phyloP scores from a whole-genome alignment of 2,113 vertebrate species.

The Cercocebus atys region DNA sequence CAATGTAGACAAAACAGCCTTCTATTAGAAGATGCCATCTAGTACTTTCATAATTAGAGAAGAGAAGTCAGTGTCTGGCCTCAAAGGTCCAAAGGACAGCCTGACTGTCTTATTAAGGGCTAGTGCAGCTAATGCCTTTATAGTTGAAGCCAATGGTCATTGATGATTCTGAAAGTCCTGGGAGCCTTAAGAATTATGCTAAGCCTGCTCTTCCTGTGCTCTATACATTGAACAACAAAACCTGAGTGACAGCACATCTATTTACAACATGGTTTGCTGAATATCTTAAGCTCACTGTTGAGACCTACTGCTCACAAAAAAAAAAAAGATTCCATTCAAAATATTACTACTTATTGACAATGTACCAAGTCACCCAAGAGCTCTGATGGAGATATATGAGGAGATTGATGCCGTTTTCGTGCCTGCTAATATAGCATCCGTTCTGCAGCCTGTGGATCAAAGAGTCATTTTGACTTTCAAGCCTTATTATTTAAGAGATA shows the following conservation, averaged over 20 bases:
- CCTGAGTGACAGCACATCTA: background rate
- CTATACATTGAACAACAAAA: background rate
- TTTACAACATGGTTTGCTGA: background rate
- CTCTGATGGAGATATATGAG: background rate
- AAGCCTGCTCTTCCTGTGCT: background rate
- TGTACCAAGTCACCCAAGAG: background rate
- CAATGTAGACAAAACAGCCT: background rate
- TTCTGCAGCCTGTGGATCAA: background rate
- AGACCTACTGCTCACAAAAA: background rate
- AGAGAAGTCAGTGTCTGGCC: background rate
- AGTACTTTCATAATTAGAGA: background rate
- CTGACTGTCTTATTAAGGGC: background rate
- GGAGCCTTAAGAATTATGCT: background rate
- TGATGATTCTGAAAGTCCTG: background rate
- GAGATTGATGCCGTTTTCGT: background rate
- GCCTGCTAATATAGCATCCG: background rate
- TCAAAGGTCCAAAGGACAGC: background rate
- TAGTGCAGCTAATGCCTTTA: background rate
- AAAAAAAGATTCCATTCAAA: background rate
- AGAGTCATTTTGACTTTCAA: background rate
- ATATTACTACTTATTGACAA: background rate
- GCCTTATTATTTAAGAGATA: background rate
- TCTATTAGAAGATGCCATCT: background rate
- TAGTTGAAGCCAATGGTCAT: background rate
- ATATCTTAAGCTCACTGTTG: background rate